These are phyloP conservation scores for Stenotaenia linearis DNA, from an alignment of 2,888 invertebrate species.

Conservation along the genomic window DNA sequence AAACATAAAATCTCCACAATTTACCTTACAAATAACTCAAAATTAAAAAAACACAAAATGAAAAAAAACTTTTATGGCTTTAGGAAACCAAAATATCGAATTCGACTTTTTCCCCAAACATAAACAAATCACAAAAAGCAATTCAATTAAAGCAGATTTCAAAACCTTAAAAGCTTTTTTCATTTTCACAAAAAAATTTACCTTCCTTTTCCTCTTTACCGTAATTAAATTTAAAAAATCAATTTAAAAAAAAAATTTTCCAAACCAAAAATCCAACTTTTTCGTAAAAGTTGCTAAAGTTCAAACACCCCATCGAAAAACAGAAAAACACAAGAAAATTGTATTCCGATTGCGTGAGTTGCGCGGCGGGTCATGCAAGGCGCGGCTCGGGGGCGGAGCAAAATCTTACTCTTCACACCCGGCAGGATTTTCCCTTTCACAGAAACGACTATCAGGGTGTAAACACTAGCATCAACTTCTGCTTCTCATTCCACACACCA, in stretches of 20 bases:
- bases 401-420: conserved; percentile 15
- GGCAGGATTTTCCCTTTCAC: conserved; percentile 19
- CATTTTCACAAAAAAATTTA: background rate
- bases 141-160: background rate
- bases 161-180: background rate
- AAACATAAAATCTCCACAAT: background rate
- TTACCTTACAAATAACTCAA: background rate
- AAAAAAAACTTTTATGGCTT: background rate
- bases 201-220: background rate
- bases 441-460: conserved; percentile 13
- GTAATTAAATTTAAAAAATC: too few relatives aligned
- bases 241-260: too few relatives aligned
- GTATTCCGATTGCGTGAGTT: background rate
- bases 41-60: background rate
- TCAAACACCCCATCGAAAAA: background rate
- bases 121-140: background rate
- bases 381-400: background rate
- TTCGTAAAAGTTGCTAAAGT: too few relatives aligned
- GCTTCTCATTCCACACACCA: conserved; percentile 19
- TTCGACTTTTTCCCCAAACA: background rate
- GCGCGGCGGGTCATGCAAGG: background rate
- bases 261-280: too few relatives aligned
- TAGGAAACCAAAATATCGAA: background rate
- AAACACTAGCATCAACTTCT: conserved; percentile 12
- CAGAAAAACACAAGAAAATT: background rate